Base-by-base conservation (phyloP, 2,113 vertebrate genomes). In the Macaca nemestrina region DNA sequence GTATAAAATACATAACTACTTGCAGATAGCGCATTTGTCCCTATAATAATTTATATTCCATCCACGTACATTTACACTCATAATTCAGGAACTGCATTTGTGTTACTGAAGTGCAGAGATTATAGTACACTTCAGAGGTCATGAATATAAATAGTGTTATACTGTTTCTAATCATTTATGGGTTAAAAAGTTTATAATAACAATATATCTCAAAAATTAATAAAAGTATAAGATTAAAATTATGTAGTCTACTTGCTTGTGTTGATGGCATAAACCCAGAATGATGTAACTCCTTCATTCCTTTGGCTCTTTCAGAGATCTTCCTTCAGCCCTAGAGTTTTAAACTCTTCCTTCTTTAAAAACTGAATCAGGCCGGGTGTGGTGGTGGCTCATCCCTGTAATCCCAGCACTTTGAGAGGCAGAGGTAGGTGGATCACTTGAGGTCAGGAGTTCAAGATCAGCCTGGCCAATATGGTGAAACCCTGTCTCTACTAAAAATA, bases 261-360 rank as follows among this genome's bases (percentile, higher is more conserved):
- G 18, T 20, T 85, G 76, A 64, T 30, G 64, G 52, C 35, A 18
- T 23, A 35, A 72, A 83, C 8, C 85, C 52, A 67, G 8, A 79
- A 27, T 45, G 57, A 20, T 9, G 8, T 32, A 80, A 90, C 9
- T 35, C 14, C 8, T 83, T 89, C 22, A 59, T 85, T 80, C 23
- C 40, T 84, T 72, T 40, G 35, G 27, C 20, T 80, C 43, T 91
- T 85, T 68, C 40, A 82, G 59, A 94, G 93, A 95, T 55, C 17
- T 40, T 55, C 16, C 40, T 93, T n/a, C 45, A 73, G 43, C 12
- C 18, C 80, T 64, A 59, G 10, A 84, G 20, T 80, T 95, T 92
- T 88, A 79, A 70, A 83, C 83, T 73, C 72, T 83, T 59, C 5
- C 6, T 76, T 40, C 25, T 93, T 97, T 78, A 92, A 86, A 90